Evolutionary conservation across 64 coral and sea anemone genomes (phyloP).

Genomic region (Astreopora myriophthalma): DNA sequence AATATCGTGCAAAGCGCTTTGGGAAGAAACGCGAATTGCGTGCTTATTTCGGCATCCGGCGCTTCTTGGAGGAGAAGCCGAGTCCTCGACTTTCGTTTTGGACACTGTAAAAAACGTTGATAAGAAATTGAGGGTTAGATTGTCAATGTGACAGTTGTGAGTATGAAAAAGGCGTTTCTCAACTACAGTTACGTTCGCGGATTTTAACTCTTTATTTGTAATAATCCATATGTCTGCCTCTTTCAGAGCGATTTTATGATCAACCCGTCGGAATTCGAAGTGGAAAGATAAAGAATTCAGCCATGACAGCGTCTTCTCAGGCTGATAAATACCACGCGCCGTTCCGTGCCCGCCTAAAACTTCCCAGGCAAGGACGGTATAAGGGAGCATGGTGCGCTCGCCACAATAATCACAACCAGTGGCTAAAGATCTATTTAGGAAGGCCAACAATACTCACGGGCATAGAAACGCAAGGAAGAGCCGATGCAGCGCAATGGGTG

Average conservation of each 20-base stretch:
- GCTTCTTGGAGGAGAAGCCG: too few relatives aligned
- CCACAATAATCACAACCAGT: conserved; percentile 76
- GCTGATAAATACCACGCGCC: conserved; percentile 68
- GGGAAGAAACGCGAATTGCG: too few relatives aligned
- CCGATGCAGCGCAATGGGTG: conserved; percentile 88
- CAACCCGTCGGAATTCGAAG: conserved; percentile 68
- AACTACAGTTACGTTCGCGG: too few relatives aligned
- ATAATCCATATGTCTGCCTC: background rate
- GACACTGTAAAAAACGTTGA: too few relatives aligned
- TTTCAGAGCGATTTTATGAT: conserved; percentile 67
- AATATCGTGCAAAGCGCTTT: too few relatives aligned
- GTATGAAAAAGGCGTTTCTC: too few relatives aligned
- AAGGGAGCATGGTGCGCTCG: conserved; percentile 64
- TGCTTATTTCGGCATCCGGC: too few relatives aligned
- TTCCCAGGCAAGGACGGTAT: conserved; percentile 30
- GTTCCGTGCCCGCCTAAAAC: conserved; percentile 55
- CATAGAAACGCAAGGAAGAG: conserved; percentile 80
- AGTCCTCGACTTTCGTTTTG: too few relatives aligned
- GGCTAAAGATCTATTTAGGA: conserved; percentile 79
- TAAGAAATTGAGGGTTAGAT: too few relatives aligned
- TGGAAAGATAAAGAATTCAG: conserved; percentile 70
- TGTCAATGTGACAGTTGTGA: too few relatives aligned
- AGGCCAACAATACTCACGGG: conserved; percentile 49
- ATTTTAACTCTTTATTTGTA: too few relatives aligned
- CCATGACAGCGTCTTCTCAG: conserved; percentile 82